These are phyloP conservation scores for Sitophilus oryzae DNA, from an alignment of 1,140 invertebrate genomes.

Conservation along the genomic window DNA sequence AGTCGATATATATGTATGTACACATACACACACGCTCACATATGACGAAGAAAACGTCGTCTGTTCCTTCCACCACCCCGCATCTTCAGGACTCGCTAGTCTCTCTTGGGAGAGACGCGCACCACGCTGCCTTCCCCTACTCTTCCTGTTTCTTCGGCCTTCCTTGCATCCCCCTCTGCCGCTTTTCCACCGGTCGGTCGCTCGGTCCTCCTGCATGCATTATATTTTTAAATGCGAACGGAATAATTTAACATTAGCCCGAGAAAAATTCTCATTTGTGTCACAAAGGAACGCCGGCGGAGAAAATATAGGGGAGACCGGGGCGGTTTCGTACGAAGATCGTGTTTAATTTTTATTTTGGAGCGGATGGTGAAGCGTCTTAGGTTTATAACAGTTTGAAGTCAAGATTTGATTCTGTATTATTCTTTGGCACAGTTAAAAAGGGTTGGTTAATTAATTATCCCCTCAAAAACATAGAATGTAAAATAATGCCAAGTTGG, in stretches of 20 bases:
- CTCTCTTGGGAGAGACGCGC: background rate
- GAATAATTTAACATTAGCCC: slow-evolving; percentile 36
- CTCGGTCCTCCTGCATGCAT: slow-evolving; percentile 31
- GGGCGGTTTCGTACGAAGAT: slow-evolving; percentile 7
- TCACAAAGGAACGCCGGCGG: slow-evolving; percentile 24
- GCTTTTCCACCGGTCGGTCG: slow-evolving; percentile 7
- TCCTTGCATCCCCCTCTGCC: background rate
- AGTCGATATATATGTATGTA: slow-evolving; percentile 25
- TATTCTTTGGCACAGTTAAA: too few relatives aligned
- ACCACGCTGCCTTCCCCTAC: background rate
- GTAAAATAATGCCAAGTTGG: too few relatives aligned
- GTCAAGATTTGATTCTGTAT: too few relatives aligned
- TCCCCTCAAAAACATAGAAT: too few relatives aligned
- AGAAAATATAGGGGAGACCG: slow-evolving; percentile 4
- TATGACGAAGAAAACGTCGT: too few relatives aligned
- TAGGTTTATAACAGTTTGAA: too few relatives aligned
- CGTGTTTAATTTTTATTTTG: background rate
- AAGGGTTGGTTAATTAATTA: too few relatives aligned
- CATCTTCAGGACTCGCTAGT: background rate
- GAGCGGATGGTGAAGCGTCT: too few relatives aligned
- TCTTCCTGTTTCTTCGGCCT: background rate
- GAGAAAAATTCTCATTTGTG: slow-evolving; percentile 34
- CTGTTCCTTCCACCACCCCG: slow-evolving; percentile 7
- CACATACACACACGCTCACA: too few relatives aligned
- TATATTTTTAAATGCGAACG: slow-evolving; percentile 38